Base-by-base conservation (phyloP, 1,140 invertebrate species). In the Dysdera silvatica region DNA sequence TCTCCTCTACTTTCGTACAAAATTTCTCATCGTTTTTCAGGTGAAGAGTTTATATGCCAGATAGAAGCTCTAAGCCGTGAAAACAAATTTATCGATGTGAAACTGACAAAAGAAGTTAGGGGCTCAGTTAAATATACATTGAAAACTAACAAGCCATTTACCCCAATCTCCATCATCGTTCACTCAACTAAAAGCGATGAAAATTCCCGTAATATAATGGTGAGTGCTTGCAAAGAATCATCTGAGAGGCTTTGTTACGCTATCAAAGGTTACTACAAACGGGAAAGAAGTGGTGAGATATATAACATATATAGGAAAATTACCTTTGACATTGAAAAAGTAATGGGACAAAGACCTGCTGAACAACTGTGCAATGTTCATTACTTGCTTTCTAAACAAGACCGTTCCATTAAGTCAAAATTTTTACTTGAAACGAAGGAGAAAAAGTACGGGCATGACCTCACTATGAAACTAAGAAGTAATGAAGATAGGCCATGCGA, bases 361-460 rank as follows among this genome's bases (percentile, higher is more conserved):
- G 23, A 59, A 48, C 2, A n/a, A 37, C 6, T 59, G 3, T 45
- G 32, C 24, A 59, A n/a, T 1, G 0, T 37, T 23, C 47, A 23
- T 8, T 40, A 4, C 6, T 59, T 2, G 8, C 31, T 12, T 20
- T 16, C 51, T 16, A 20, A 3, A 2, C 6, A n/a, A 18, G 45
- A 59, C 2, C 23, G 31, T 51, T 45, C 48, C 23, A 37, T 20
- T 4, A 51, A 20, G 12, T 51, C 57, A 35, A 59, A 59, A 14
- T 18, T 59, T 16, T 37, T 8, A 20, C 0, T 63, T 48, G 16
- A 55, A 10, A 3, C 41, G 10, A 18, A 56, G 35, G 33, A 54
- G 23, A 55, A 63, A 6, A 56, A 10, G 12, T 1, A 40, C 18
- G 61, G 61, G 4, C 56, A 56, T n/a, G 61, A 63, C 40, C 2